Conservation (phyloP, 2,797 vertebrate genomes). For the Cephalopachus bancanus region DNA sequence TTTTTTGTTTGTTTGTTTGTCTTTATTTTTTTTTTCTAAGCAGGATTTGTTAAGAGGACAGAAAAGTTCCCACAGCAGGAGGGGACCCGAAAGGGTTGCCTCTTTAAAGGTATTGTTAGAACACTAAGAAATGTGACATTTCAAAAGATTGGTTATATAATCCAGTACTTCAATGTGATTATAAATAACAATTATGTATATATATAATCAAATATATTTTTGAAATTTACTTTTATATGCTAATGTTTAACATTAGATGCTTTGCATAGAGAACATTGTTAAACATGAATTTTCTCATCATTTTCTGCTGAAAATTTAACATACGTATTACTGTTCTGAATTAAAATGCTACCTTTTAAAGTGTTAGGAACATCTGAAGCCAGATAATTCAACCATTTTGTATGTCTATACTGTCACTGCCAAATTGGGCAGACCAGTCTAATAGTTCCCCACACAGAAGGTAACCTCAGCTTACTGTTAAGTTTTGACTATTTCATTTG, state of each 20-base stretch:
- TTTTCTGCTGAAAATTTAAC: not conserved
- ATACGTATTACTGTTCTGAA: not conserved
- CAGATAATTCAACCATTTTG: not conserved
- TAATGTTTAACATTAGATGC: not conserved
- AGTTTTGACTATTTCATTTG: not conserved
- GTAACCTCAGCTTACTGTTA: not conserved
- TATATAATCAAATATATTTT: not conserved
- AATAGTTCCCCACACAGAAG: not conserved
- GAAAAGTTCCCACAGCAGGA: no score
- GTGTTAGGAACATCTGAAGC: not conserved
- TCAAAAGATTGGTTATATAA: not conserved
- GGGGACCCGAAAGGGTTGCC: no score
- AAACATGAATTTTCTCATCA: not conserved
- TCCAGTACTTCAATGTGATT: not conserved
- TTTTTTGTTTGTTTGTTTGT: not conserved
- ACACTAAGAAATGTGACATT: not conserved
- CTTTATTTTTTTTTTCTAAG: no score
- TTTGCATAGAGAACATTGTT: not conserved
- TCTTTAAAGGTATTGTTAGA: not conserved
- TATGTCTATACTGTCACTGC: not conserved
- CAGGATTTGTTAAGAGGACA: no score
- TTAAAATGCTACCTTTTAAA: not conserved
- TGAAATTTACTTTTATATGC: not conserved
- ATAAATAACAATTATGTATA: not conserved
- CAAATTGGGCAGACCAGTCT: not conserved